Evolutionary conservation across 92 coral and sea anemone genomes (phyloP), one percentile per base, ranked within the genome.

Genomic region (Palythoa heliodiscus): DNA sequence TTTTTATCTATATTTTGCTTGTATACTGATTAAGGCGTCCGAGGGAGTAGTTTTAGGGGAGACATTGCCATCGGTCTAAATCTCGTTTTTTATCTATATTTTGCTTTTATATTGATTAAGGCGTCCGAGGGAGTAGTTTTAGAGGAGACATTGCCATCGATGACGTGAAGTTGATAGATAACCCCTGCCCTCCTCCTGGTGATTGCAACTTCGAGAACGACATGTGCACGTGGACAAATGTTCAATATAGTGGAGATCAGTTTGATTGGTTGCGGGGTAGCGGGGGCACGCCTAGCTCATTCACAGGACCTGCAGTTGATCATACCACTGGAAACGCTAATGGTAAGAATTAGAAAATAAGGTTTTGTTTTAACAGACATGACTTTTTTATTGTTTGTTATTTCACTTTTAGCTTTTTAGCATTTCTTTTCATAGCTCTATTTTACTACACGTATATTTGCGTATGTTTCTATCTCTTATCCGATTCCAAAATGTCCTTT

Each of bases 61-160:
- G 98, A 95, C 64, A 93, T 95, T 19, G 97, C 98, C 40, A 91
- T 94, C 20, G 98, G n/a, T n/a, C 50, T 43, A 43, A 43, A 57
- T 57, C n/a, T 13, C 64, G 5, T 19, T 19, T 19, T 14, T 14
- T 17, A 58, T 14, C 1, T 5, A 19, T 64, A 1, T 64, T n/a
- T 64, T 64, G 8, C 11, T 64, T 64, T 12, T 12, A 64, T 23
- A n/a, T 11, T 16, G 25, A 57, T 77, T 20, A 64, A 79, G 96
- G 96, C 54, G 79, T 93, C 15, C 75, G 78, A 29, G 97, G 98
- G 5, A 22, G 20, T 25, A 89, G 91, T 77, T 95, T 55, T 85
- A 93, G 82, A 55, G 98, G 98, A 71, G 98, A 95, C 64, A 93
- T 95, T 19, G 97, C 98, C 40, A 91, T 94, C 20, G 98, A 95